Percentiles rank a stretch among this genome's conserved stretches.
Conservation (phyloP, 2,888 invertebrate species). For the Brenthis ino region DNA sequence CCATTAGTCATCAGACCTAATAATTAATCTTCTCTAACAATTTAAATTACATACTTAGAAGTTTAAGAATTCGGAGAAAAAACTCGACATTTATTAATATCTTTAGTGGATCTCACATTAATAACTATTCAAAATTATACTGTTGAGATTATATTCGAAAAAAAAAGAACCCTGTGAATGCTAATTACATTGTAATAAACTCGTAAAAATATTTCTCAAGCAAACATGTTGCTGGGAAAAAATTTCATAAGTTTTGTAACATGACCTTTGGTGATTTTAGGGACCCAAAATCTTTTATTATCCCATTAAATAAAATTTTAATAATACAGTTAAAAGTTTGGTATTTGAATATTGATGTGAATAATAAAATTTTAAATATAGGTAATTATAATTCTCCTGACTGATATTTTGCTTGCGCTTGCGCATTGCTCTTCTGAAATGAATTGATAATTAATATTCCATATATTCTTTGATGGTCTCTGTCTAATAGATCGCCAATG, state of each 20-base stretch:
- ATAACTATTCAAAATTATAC: slow-evolving; percentile 16
- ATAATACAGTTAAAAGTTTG: too few relatives aligned
- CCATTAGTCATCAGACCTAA: slow-evolving; percentile 10
- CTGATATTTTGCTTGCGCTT: too few relatives aligned
- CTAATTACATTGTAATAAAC: slow-evolving; percentile 50
- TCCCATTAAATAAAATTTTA: too few relatives aligned
- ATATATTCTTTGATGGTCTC: not conserved
- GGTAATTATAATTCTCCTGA: too few relatives aligned
- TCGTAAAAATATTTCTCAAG: slow-evolving; percentile 25
- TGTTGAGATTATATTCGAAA: slow-evolving; percentile 7
- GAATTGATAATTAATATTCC: too few relatives aligned
- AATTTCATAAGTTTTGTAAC: not conserved
- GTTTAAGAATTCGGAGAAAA: not conserved
- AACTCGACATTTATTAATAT: not conserved
- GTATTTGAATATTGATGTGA: too few relatives aligned
- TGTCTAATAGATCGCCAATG: slow-evolving; percentile 1
- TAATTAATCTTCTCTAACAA: slow-evolving; percentile 8
- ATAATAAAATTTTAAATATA: too few relatives aligned
- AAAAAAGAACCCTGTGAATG: slow-evolving; percentile 17
- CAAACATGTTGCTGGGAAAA: not conserved
- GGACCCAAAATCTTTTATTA: too few relatives aligned
- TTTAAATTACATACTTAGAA: slow-evolving; percentile 2
- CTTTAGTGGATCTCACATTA: not conserved
- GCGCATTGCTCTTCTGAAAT: too few relatives aligned
- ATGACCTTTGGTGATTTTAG: too few relatives aligned